Conservation (phyloP, 2,113 vertebrate genomes). For the Bucco capensis region DNA sequence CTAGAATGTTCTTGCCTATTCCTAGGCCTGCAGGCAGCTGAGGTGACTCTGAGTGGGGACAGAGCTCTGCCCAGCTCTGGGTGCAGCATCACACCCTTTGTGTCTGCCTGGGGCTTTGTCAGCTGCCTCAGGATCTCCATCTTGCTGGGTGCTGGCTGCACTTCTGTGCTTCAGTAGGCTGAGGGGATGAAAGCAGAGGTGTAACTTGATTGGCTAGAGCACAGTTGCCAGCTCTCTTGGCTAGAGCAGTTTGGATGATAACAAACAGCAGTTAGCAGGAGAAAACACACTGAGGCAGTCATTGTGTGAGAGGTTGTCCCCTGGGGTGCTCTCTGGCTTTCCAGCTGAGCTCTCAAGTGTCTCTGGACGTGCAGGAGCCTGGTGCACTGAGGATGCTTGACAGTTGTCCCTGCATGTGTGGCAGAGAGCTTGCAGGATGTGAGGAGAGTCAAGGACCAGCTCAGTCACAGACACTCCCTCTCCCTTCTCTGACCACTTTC, state of each 20-base stretch:
- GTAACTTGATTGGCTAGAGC: neutral
- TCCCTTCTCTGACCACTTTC: slow-evolving; percentile 76
- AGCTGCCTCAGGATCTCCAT: neutral
- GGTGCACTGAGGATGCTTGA: neutral
- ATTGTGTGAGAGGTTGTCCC: neutral
- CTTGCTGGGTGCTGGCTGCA: neutral
- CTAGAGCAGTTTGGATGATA: neutral
- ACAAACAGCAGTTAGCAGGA: neutral
- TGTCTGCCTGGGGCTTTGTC: neutral
- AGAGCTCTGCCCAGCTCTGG: neutral
- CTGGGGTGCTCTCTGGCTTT: neutral
- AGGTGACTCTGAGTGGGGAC: neutral
- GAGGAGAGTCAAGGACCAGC: slow-evolving; percentile 55
- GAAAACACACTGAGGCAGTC: neutral
- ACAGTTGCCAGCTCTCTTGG: neutral
- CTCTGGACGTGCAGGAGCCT: neutral
- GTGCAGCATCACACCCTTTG: slow-evolving; percentile 39
- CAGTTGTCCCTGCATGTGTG: slow-evolving; percentile 49
- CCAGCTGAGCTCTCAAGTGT: neutral
- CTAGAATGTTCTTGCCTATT: neutral
- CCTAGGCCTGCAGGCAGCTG: neutral
- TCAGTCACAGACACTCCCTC: slow-evolving; percentile 74
- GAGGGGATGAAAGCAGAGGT: neutral
- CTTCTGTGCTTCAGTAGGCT: neutral
- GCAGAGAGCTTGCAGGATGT: slow-evolving; percentile 38